phyloP scores from a whole-genome alignment of 2,888 invertebrate genomes.

The Thecophora atra region DNA sequence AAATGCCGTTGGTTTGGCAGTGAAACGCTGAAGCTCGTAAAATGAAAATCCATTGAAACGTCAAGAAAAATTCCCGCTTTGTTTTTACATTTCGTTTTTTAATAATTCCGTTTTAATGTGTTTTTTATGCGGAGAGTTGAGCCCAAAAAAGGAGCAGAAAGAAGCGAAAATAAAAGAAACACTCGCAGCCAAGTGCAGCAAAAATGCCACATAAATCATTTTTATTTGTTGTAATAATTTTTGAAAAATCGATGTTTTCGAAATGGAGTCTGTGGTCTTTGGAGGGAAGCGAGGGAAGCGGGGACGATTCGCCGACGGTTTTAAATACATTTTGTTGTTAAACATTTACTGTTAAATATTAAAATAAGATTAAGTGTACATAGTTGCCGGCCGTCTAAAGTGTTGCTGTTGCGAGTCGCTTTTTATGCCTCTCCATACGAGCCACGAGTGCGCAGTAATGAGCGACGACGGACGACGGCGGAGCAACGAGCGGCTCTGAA shows the following conservation, averaged over 20 bases:
- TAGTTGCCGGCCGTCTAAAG: slow-evolving; percentile 3
- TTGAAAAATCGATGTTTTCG: slow-evolving; percentile 13
- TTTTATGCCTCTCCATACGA: neutral
- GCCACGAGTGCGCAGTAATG: neutral
- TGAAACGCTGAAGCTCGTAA: slow-evolving; percentile 17
- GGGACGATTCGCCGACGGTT: neutral
- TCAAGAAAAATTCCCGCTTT: slow-evolving; percentile 8
- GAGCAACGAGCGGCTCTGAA: neutral
- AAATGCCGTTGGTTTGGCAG: slow-evolving; percentile 12
- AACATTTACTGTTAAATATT: slow-evolving; percentile 17
- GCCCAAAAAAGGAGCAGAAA: too few relatives aligned
- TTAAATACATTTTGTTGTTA: slow-evolving; percentile 16
- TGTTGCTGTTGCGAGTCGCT: slow-evolving; percentile 1
- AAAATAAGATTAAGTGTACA: slow-evolving; percentile 11
- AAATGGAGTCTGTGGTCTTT: neutral
- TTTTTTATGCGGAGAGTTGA: neutral
- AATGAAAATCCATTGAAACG: slow-evolving; percentile 26
- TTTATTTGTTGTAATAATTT: slow-evolving; percentile 34
- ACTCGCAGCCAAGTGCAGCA: neutral
- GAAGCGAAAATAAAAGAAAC: too few relatives aligned
- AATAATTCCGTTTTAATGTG: slow-evolving; percentile 14
- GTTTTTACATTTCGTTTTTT: neutral
- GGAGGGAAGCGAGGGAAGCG: neutral
- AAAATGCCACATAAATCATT: slow-evolving; percentile 30
- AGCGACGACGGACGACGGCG: neutral